Evolutionary conservation across 2,113 vertebrate genomes (phyloP), one percentile per base, ranked within the genome.

Genomic region (Hippocampus comes): DNA sequence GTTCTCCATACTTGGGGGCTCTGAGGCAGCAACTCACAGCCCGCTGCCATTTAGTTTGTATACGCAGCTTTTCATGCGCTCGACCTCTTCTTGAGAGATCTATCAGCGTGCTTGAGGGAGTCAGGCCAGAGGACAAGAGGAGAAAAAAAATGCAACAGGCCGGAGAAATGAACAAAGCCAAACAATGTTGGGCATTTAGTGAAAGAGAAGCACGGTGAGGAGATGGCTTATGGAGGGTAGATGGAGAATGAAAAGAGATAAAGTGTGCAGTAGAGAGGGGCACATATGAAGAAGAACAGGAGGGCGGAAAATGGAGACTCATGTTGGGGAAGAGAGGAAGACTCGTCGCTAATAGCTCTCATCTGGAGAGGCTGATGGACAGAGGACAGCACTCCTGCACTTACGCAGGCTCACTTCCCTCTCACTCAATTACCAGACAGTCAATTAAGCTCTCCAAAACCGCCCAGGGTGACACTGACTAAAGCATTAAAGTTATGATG

Each of bases 391-490:
- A 87, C 84, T 91, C 80, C 57, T 85, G 81, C 82, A 79, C 86
- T 90, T 84, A 87, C 75, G 75, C 82, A 77, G 78, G 65, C 84
- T 89, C 82, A 78, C 82, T 76, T 81, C 72, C 80, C 86, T 71
- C 53, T 59, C 79, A 85, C 70, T 88, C 88, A 91, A 89, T 92
- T 92, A 91, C 71, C 63, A 83, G 74, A 73, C 81, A 89, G 87
- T 91, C 86, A 90, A 91, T 93, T 91, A 92, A 89, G 81, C 79
- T 78, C 72, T 86, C 76, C 66, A 85, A 85, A 80, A 78, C 71
- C 48, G 30, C 1, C 18, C 63, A 79, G 66, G 78, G 71, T 70
- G 51, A 57, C 69, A 38, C 34, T 20, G 41, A 67, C 57, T 64
- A 15, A 61, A 75, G 74, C 73, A 73, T 57, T 59, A 56, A 79